Evolutionary conservation across 2,113 vertebrate genomes (phyloP).

Genomic region (Corythoichthys intestinalis): DNA sequence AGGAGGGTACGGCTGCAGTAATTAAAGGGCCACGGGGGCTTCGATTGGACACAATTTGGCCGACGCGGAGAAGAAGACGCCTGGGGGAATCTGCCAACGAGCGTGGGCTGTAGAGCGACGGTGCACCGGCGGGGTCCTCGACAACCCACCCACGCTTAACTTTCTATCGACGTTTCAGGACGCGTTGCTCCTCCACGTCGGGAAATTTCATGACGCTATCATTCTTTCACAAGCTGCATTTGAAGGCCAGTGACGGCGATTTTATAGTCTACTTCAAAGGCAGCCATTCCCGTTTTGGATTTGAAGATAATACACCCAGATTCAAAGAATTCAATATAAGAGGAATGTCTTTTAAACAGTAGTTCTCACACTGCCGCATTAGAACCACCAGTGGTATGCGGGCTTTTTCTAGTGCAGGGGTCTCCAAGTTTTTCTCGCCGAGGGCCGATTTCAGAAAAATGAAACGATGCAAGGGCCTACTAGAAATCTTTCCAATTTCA

Average conservation of each 20-base stretch:
- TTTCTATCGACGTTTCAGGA: constrained; percentile 46
- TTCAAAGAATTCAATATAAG: background rate
- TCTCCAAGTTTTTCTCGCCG: no score
- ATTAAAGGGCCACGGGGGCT: constrained; percentile 62
- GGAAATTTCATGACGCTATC: background rate
- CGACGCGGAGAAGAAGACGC: constrained; percentile 20
- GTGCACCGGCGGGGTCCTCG: constrained; percentile 41
- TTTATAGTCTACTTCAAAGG: background rate
- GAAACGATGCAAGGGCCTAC: no score
- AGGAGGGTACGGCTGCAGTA: constrained; percentile 60
- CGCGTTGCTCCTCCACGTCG: constrained; percentile 11
- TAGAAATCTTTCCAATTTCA: no score
- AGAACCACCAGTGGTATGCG: no score
- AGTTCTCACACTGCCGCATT: no score
- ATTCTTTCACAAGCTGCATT: background rate
- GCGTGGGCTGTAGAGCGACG: constrained; percentile 42
- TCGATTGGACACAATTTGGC: constrained; percentile 58
- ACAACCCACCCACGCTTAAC: constrained; percentile 53
- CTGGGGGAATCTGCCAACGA: constrained; percentile 42
- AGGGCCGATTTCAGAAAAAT: no score
- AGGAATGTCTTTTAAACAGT: no score
- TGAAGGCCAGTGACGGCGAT: background rate
- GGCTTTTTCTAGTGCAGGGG: no score
- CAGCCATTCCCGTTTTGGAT: background rate
- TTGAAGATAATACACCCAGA: background rate